Evolutionary conservation across 2,797 vertebrate genomes (phyloP).

Genomic region (Loris lydekkerianus): DNA sequence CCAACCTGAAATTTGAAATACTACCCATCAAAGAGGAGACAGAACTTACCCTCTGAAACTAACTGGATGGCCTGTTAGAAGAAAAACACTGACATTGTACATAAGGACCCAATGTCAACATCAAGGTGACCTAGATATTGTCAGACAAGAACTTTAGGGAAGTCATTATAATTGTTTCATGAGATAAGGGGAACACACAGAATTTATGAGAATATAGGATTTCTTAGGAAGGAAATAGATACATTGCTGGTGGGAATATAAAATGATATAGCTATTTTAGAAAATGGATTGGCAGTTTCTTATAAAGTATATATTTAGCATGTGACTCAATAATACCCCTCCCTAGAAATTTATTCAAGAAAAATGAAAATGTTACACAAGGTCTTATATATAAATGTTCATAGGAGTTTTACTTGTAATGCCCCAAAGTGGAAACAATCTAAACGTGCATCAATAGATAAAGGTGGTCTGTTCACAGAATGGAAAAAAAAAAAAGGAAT

Average conservation of each 20-base stretch:
- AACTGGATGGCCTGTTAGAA: background rate
- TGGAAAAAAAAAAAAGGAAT: background rate
- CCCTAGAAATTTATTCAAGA: background rate
- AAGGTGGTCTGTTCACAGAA: background rate
- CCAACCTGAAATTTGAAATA: background rate
- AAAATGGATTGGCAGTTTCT: background rate
- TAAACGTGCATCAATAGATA: background rate
- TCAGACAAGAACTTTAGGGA: background rate
- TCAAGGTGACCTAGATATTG: background rate
- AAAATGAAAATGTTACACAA: background rate
- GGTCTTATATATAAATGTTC: background rate
- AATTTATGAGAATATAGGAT: background rate
- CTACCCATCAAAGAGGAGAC: background rate
- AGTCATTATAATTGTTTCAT: background rate
- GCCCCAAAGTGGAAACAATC: background rate
- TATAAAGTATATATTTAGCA: background rate
- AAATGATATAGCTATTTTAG: background rate
- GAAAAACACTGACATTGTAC: background rate
- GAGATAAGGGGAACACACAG: background rate
- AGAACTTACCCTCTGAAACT: background rate
- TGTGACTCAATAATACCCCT: background rate
- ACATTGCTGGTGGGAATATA: background rate
- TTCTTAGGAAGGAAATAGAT: background rate
- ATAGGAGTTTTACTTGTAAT: background rate
- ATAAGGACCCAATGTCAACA: background rate